Evolutionary conservation across 2,888 invertebrate genomes (phyloP), one percentile per base, ranked within the genome.

Genomic region (Labia minor): DNA sequence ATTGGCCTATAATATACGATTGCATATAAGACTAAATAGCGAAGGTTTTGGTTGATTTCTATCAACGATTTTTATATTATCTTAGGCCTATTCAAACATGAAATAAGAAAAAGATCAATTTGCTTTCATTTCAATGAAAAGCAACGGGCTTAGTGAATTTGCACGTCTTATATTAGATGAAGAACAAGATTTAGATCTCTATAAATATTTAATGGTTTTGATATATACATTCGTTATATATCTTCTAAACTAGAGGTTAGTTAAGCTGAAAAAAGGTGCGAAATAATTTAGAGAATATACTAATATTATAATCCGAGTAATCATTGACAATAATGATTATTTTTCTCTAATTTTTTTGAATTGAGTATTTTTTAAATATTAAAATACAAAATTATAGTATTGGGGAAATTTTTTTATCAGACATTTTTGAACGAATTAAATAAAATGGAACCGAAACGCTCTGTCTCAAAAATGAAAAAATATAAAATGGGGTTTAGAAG

Each of bases 1-100:
- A 49, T 49, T 49, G 49, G 49, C 49, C 49, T 49, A 49, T 49
- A 49, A 49, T 49, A 49, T 49, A 49, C 49, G 49, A 49, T 49
- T 49, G 49, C 49, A 49, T 49, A 49, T 16, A 49, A 49, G 49
- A 49, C 49, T 49, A 49, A 49, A 49, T 49, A 49, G 49, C 49
- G 49, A 49, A 49, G 49, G 3, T 49, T 49, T 49, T 49, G 49
- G 49, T 49, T 49, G 49, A 49, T 49, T 49, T 49, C 16, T 49
- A 49, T 49, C 49, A 49, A 49, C 49, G 49, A 49, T 49, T 49
- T 49, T 49, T 49, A 49, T 49, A 49, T 33, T n/a, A 49, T 4
- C 49, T 3, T 49, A 49, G n/a, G 14, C 49, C 49, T 49, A 49
- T 49, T 14, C 16, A 49, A 49, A 14, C 49, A 8, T n/a, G 49